Evolutionary conservation across 2,888 invertebrate genomes (phyloP).

Genomic region (Torymus texanus): DNA sequence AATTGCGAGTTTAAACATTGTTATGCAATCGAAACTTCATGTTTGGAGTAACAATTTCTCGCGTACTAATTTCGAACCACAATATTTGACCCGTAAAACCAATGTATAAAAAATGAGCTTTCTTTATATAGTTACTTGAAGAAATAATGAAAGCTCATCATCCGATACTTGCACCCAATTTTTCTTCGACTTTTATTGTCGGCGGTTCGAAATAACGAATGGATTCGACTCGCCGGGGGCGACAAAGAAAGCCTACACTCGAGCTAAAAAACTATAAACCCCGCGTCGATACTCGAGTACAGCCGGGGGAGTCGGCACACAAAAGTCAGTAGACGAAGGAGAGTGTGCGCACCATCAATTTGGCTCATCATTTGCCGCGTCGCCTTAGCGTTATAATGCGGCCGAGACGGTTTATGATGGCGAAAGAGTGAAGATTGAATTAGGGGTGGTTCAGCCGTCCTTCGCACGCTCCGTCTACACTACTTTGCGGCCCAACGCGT

Average conservation of each 20-base stretch:
- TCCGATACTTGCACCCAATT: no score
- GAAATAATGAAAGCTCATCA: no score
- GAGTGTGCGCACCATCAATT: conserved; percentile 16
- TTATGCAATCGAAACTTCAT: background rate
- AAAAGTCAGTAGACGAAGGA: background rate
- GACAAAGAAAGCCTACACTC: no score
- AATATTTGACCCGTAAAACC: no score
- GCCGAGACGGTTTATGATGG: conserved; percentile 54
- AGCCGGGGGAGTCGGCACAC: background rate
- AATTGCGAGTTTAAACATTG: conserved; percentile 12
- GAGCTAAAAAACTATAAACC: no score
- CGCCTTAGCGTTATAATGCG: background rate
- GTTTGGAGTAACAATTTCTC: background rate
- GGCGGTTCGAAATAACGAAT: no score
- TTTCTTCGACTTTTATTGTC: no score
- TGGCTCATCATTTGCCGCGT: conserved; percentile 6
- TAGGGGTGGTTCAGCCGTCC: conserved; percentile 56
- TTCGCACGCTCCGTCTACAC: conserved; percentile 10
- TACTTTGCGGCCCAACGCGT: no score
- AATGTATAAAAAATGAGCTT: no score
- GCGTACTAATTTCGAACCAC: no score
- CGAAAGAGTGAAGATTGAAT: conserved; percentile 63
- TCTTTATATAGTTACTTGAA: no score
- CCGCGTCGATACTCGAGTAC: background rate
- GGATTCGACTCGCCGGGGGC: no score